A percentile compares a stretch with the other conserved stretches of the same genome.
Conservation (phyloP, 2,888 invertebrate genomes). For the Ophion ventricosus region DNA sequence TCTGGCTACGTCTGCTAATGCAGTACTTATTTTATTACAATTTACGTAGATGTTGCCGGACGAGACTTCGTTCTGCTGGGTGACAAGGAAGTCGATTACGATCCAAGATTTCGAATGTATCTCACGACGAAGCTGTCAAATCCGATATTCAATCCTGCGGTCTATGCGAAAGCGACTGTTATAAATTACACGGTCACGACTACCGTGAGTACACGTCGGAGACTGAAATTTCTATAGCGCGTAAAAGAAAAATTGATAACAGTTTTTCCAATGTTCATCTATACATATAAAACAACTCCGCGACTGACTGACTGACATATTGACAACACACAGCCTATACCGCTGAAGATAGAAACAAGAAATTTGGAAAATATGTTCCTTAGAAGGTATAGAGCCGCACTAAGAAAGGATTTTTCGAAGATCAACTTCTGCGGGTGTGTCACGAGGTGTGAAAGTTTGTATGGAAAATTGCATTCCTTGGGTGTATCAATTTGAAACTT, state of each 20-base stretch:
- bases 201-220: constrained; percentile 84
- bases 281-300: no score
- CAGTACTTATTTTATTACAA: neutral
- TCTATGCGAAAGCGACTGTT: constrained; percentile 94
- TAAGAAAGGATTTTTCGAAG: no score
- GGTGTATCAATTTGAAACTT: no score
- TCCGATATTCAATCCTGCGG: constrained; percentile 93
- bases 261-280: neutral
- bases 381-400: no score
- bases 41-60: constrained; percentile 86
- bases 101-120: constrained; percentile 94
- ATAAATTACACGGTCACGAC: constrained; percentile 96
- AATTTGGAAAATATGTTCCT: no score
- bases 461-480: no score
- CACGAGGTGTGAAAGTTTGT: no score
- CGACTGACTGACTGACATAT: no score
- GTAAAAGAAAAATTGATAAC: neutral
- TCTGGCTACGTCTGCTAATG: constrained; percentile 17
- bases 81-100: constrained; percentile 95
- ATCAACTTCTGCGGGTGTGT: no score
- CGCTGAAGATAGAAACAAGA: no score
- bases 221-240: neutral
- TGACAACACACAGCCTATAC: no score
- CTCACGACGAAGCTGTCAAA: constrained; percentile 95
- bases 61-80: constrained; percentile 93